Conservation (phyloP, 2,888 invertebrate genomes). For the Lasioglossum malachurum region DNA sequence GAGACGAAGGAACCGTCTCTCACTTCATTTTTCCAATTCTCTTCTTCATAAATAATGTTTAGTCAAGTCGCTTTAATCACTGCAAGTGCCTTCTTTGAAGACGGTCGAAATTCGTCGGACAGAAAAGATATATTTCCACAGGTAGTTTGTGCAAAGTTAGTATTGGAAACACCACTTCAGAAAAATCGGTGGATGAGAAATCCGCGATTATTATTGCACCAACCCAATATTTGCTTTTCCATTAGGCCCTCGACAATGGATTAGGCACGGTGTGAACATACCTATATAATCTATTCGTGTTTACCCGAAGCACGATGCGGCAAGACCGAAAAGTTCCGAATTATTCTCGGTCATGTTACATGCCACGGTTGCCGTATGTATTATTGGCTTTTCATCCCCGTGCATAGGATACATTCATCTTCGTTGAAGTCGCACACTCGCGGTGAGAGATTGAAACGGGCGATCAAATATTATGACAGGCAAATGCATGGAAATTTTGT, state of each 20-base stretch:
- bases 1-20: neutral
- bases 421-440: constrained; percentile 14
- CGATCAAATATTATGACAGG: constrained; percentile 53
- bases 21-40: neutral
- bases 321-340: neutral
- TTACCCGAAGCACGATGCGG: neutral
- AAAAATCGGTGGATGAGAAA: neutral
- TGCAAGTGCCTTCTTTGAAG: neutral
- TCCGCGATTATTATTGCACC: neutral
- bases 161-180: neutral
- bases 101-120: neutral
- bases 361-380: constrained; percentile 19
- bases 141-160: too few relatives aligned
- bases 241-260: neutral
- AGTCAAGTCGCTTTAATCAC: neutral
- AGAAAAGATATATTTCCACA: too few relatives aligned
- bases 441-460: constrained; percentile 41
- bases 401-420: constrained; percentile 24
- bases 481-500: constrained; percentile 47
- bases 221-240: neutral
- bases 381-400: constrained; percentile 49
- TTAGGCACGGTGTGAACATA: neutral
- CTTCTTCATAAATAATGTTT: neutral
- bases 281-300: neutral
- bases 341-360: neutral